phyloP scores from a whole-genome alignment of 2,113 vertebrate species.

The Tachuris rubrigastra region DNA sequence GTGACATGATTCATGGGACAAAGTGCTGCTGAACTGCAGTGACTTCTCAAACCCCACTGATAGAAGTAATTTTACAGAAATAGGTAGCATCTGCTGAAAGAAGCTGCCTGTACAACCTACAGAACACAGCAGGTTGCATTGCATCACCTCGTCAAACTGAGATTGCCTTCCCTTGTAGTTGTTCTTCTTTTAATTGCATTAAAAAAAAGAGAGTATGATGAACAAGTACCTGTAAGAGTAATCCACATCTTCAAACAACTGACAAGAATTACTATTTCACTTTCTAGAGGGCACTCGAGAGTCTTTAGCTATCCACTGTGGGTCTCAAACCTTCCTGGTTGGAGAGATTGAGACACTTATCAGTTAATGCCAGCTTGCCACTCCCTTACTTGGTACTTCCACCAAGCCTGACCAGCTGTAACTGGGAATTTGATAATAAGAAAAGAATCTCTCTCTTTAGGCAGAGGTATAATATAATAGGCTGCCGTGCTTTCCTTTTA shows the following conservation, averaged over 20 bases:
- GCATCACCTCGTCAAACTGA: background rate
- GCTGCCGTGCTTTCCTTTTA: accelerated
- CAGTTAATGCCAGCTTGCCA: background rate
- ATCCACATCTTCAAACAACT: background rate
- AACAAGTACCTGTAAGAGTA: background rate
- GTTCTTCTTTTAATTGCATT: background rate
- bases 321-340: background rate
- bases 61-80: background rate
- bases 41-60: background rate
- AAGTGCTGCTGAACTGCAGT: background rate
- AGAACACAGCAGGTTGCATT: background rate
- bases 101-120: background rate
- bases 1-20: background rate
- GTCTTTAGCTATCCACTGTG: background rate
- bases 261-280: background rate
- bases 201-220: background rate
- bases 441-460: background rate
- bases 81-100: background rate
- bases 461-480: background rate
- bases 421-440: background rate
- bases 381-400: background rate
- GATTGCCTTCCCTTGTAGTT: background rate
- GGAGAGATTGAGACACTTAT: background rate
- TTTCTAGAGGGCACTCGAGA: background rate
- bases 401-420: background rate